Percentiles rank a stretch among this genome's conserved stretches.
These are phyloP conservation scores for Microhierax caerulescens DNA, from an alignment of 2,797 vertebrate species.

Conservation along the genomic window DNA sequence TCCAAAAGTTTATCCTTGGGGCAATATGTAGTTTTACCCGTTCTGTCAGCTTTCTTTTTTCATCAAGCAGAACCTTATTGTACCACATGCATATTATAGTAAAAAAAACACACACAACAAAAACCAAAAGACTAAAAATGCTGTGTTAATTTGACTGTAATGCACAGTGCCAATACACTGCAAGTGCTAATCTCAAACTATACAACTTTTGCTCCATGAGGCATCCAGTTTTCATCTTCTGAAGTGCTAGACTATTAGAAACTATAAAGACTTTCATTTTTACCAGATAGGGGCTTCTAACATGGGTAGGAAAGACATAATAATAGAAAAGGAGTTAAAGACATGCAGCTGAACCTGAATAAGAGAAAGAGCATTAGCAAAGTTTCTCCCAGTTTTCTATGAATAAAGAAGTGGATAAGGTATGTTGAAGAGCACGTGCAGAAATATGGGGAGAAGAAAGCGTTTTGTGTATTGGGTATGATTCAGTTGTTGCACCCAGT, in stretches of 20 bases:
- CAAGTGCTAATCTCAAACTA: not conserved
- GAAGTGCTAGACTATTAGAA: not conserved
- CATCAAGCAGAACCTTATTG: not conserved
- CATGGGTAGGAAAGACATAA: not conserved
- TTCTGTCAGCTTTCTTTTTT: not conserved
- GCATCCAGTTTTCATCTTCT: not conserved
- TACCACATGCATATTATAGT: not conserved
- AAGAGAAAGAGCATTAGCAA: not conserved
- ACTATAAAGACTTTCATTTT: not conserved
- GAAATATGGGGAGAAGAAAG: not conserved
- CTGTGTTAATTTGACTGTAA: not conserved
- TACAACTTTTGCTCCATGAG: not conserved
- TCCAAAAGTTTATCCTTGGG: slow-evolving; percentile 6
- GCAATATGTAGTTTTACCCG: not conserved
- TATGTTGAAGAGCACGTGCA: not conserved
- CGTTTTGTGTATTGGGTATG: not conserved
- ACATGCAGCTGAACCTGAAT: not conserved
- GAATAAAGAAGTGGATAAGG: not conserved
- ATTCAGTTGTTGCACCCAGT: not conserved
- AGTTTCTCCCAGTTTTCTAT: not conserved
- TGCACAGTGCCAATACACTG: not conserved
- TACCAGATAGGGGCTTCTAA: not conserved
- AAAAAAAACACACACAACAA: not conserved
- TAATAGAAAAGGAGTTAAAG: not conserved
- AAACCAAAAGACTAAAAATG: not conserved